Conservation (phyloP, 2,797 vertebrate species). For the Ctenosaura bakeri region DNA sequence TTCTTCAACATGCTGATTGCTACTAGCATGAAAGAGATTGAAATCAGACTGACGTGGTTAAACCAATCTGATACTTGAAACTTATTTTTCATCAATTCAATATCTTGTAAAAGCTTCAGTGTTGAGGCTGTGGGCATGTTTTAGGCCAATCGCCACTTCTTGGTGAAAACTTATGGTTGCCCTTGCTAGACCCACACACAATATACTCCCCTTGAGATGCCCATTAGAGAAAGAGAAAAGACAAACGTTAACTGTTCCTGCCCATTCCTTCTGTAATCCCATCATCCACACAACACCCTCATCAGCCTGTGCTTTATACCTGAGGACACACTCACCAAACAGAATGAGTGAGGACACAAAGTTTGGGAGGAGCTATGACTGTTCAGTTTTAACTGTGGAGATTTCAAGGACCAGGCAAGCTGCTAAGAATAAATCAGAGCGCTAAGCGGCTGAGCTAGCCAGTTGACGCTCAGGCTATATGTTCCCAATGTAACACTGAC, state of each 20-base stretch:
- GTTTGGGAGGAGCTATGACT: neutral
- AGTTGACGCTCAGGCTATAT: neutral
- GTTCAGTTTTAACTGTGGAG: neutral
- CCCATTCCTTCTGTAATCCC: neutral
- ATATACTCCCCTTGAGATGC: neutral
- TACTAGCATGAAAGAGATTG: neutral
- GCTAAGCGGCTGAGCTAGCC: neutral
- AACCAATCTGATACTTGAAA: neutral
- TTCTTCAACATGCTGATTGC: neutral
- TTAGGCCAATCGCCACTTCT: neutral
- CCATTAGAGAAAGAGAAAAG: neutral
- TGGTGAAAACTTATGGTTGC: neutral
- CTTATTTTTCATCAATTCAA: neutral
- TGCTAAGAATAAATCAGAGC: fast-evolving
- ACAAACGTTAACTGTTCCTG: neutral
- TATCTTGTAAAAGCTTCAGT: neutral
- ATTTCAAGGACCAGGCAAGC: neutral
- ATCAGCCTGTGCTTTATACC: neutral
- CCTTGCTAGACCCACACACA: neutral
- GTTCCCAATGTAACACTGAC: slow-evolving; percentile 64
- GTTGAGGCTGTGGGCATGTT: neutral
- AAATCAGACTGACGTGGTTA: neutral
- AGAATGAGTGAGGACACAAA: neutral
- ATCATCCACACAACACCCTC: neutral
- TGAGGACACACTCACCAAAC: neutral